A percentile compares a stretch with the other conserved stretches of the same genome.
phyloP scores from a whole-genome alignment of 2,888 invertebrate species.

The Andrena fulva region DNA sequence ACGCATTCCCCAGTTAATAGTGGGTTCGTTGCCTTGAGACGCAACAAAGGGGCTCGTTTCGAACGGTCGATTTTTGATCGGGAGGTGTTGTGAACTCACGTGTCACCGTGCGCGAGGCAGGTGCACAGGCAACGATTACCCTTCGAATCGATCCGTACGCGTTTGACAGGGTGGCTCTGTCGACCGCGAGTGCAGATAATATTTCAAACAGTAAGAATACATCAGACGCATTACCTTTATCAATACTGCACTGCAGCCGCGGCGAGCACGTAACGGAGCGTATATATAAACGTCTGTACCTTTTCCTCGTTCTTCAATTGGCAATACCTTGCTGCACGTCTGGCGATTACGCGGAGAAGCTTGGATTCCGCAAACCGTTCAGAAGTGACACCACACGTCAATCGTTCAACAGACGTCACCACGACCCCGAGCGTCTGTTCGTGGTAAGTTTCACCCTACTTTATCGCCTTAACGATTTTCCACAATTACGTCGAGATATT shows the following conservation, averaged over 20 bases:
- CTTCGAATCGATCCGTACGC: not conserved
- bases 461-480: not conserved
- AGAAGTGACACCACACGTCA: not conserved
- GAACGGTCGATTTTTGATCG: not conserved
- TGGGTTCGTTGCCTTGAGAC: constrained; percentile 25
- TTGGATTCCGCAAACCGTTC: constrained; percentile 24
- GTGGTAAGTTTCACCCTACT: not conserved
- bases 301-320: constrained; percentile 29
- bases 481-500: not conserved
- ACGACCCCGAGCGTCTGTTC: not conserved
- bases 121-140: not conserved
- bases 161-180: not conserved
- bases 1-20: constrained; percentile 14
- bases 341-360: constrained; percentile 7
- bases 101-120: not conserved
- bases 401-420: constrained; percentile 23
- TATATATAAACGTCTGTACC: constrained; percentile 24
- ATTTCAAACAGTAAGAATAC: constrained; percentile 19
- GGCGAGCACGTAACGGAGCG: not conserved
- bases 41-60: not conserved
- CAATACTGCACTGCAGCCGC: not conserved
- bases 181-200: not conserved
- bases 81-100: not conserved
- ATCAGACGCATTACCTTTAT: constrained; percentile 25
- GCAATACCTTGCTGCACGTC: not conserved